phyloP scores from a whole-genome alignment of 2,113 vertebrate genomes.

The Protobothrops mucrosquamatus region DNA sequence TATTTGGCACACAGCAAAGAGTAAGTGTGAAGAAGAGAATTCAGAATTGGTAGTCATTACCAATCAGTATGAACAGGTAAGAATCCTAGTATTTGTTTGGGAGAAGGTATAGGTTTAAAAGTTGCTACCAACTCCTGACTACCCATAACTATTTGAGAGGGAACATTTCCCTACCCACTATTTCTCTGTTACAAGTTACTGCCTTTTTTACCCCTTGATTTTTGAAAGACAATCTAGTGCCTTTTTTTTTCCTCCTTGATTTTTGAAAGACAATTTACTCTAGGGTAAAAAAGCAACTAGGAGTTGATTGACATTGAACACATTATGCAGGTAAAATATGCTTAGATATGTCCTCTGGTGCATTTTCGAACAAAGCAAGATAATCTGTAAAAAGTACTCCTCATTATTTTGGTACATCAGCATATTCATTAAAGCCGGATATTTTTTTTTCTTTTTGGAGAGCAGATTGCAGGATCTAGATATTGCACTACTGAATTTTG shows the following conservation, averaged over 20 bases:
- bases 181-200: neutral
- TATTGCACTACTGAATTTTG: neutral
- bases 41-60: slow-evolving; percentile 10
- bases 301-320: neutral
- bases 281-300: neutral
- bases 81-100: too few species aligned
- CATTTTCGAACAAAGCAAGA: neutral
- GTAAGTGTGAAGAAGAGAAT: slow-evolving; percentile 24
- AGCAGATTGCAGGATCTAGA: neutral
- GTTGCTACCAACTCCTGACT: neutral
- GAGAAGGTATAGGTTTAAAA: too few species aligned
- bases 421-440: neutral
- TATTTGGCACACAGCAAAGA: slow-evolving; percentile 32
- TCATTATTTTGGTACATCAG: neutral
- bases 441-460: neutral
- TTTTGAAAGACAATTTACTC: neutral
- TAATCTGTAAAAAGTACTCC: neutral
- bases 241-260: neutral
- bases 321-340: neutral
- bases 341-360: neutral
- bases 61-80: slow-evolving; percentile 16
- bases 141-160: neutral
- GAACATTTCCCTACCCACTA: neutral
- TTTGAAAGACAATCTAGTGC: neutral
- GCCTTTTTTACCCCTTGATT: neutral